Percentiles rank a stretch among this genome's conserved stretches.
Evolutionary conservation across 1,140 invertebrate species (phyloP).

Genomic region (Gryllus bimaculatus): DNA sequence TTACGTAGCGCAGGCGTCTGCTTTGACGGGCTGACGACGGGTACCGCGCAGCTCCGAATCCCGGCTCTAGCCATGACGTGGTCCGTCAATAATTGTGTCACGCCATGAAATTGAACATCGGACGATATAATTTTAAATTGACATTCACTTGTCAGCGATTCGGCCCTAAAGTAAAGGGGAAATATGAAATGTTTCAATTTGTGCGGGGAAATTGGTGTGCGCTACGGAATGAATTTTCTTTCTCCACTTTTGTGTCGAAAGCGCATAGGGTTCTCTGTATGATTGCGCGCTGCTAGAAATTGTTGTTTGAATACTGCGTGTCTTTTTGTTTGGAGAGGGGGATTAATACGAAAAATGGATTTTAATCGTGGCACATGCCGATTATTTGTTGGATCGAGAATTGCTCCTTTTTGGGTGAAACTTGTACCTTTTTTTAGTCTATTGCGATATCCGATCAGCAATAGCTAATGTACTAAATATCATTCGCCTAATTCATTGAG

Average conservation of each 20-base stretch:
- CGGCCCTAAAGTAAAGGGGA: neutral
- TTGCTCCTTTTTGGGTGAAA: too few species aligned
- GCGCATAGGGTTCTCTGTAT: too few species aligned
- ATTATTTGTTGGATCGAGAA: too few species aligned
- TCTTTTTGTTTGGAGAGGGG: too few species aligned
- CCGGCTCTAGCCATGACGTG: neutral
- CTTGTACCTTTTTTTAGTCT: too few species aligned
- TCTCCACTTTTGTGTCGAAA: neutral
- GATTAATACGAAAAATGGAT: too few species aligned
- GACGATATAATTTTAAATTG: constrained; percentile 2
- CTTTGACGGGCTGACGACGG: neutral
- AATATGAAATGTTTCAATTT: neutral
- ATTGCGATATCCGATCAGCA: too few species aligned
- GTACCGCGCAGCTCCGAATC: neutral
- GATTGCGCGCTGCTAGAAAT: too few species aligned
- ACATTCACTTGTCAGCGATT: neutral
- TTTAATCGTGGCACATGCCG: too few species aligned
- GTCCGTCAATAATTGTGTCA: neutral
- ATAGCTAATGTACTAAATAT: too few species aligned
- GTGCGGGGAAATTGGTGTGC: neutral
- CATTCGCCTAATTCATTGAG: too few species aligned
- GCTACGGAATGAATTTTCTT: neutral
- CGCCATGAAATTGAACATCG: neutral
- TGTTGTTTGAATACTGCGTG: too few species aligned
- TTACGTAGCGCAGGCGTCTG: neutral